A percentile compares a stretch with the other conserved stretches of the same genome.
These are phyloP conservation scores for Pseudomyrmex concolor DNA, from an alignment of 1,140 invertebrate species.

Conservation along the genomic window DNA sequence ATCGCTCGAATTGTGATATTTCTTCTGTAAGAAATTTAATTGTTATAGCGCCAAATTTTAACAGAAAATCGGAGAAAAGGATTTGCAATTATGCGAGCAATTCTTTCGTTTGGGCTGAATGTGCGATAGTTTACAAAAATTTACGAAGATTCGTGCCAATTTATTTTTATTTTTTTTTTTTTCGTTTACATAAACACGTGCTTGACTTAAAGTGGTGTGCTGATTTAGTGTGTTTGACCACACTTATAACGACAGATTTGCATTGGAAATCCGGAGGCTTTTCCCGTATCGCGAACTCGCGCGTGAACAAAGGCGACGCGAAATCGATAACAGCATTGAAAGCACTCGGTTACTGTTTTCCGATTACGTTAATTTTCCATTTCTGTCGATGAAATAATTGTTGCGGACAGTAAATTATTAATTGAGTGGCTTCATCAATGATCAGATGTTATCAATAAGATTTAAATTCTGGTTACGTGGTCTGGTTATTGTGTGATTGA, in stretches of 20 bases:
- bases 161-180: neutral
- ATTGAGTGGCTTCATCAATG: neutral
- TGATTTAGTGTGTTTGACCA: neutral
- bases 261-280: neutral
- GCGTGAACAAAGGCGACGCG: slow-evolving; percentile 38
- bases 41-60: too few species aligned
- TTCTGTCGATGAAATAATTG: neutral
- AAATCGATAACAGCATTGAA: slow-evolving; percentile 17
- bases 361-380: neutral
- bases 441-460: neutral
- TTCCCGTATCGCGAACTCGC: neutral
- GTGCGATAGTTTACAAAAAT: neutral
- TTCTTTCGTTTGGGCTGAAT: neutral
- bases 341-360: slow-evolving; percentile 11
- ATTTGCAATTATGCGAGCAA: neutral
- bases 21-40: neutral
- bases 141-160: neutral
- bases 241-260: neutral
- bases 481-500: neutral
- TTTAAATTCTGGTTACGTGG: too few species aligned
- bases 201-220: too few species aligned
- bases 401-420: neutral
- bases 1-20: neutral
- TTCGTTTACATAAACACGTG: neutral
- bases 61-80: neutral